A percentile compares a stretch with the other conserved stretches of the same genome.
Evolutionary conservation across 2,888 invertebrate species (phyloP).

Genomic region (Lasius fuliginosus): DNA sequence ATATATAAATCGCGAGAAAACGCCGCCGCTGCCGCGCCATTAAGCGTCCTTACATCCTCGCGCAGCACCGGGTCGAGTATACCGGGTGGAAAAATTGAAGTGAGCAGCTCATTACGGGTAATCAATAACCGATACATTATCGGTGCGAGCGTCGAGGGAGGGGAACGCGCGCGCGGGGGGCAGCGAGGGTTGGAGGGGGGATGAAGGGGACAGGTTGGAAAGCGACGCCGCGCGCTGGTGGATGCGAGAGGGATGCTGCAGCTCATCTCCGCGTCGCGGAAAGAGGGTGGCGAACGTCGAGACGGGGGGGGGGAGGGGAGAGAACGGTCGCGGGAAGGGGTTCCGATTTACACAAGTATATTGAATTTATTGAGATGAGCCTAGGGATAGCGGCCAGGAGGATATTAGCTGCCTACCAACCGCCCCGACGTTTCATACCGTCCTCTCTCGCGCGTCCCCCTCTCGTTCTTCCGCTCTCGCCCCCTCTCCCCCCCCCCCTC

Average conservation of each 20-base stretch:
- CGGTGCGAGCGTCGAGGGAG: conserved; percentile 59
- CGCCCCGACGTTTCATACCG: conserved; percentile 80
- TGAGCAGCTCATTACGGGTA: conserved; percentile 81
- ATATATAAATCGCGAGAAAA: conserved; percentile 52
- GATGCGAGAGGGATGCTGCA: conserved; percentile 67
- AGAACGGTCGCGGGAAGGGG: conserved; percentile 70
- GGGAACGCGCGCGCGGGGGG: conserved; percentile 51
- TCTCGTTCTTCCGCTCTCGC: conserved; percentile 21
- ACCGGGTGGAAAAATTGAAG: conserved; percentile 66
- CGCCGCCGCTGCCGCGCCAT: conserved; percentile 42
- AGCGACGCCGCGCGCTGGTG: conserved; percentile 43
- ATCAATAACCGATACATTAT: conserved; percentile 84
- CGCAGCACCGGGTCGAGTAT: conserved; percentile 19
- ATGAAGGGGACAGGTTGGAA: conserved; percentile 49
- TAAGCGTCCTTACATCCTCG: conserved; percentile 49
- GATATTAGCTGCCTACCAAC: conserved; percentile 86
- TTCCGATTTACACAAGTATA: conserved; percentile 86
- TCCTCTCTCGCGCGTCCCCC: conserved; percentile 63
- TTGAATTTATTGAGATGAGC: conserved; percentile 87
- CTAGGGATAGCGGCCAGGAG: conserved; percentile 86
- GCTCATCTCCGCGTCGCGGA: conserved; percentile 81
- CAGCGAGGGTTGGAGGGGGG: conserved; percentile 5
- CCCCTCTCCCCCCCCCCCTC: conserved; percentile 45
- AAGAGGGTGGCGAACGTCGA: conserved; percentile 52
- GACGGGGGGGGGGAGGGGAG: conserved; percentile 58